Conservation (phyloP, 2,113 vertebrate species). For the Opisthocomus hoazin region DNA sequence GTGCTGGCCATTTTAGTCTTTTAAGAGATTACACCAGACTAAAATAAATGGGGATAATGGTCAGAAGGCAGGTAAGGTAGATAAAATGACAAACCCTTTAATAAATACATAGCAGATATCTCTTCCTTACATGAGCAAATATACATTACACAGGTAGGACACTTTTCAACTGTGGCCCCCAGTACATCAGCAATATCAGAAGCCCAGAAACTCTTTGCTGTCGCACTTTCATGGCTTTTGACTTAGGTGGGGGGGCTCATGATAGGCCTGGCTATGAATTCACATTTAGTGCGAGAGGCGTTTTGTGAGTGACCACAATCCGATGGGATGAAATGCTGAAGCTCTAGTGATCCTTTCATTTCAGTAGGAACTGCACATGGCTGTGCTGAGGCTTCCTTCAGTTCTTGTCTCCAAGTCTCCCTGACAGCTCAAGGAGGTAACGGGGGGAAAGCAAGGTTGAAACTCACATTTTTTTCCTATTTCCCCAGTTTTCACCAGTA, state of each 20-base stretch:
- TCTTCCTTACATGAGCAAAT: neutral
- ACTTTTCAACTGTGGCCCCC: neutral
- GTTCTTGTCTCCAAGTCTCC: neutral
- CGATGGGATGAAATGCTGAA: neutral
- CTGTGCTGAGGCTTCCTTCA: neutral
- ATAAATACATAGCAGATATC: neutral
- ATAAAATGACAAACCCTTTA: neutral
- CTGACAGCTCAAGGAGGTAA: neutral
- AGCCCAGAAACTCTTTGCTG: neutral
- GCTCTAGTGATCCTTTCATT: neutral
- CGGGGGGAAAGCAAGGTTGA: neutral
- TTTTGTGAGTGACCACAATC: neutral
- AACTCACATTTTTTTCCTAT: neutral
- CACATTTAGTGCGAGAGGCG: neutral
- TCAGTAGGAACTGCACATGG: neutral
- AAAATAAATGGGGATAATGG: neutral
- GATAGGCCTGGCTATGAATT: neutral
- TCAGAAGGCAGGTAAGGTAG: neutral
- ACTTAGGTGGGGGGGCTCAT: neutral
- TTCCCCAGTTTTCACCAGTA: neutral
- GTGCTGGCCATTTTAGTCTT: neutral
- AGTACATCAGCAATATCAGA: neutral
- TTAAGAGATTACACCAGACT: neutral
- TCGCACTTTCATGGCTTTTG: neutral
- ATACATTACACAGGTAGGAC: fast-evolving